Conservation (phyloP, 2,888 invertebrate species). For the Phragmatobia fuliginosa region DNA sequence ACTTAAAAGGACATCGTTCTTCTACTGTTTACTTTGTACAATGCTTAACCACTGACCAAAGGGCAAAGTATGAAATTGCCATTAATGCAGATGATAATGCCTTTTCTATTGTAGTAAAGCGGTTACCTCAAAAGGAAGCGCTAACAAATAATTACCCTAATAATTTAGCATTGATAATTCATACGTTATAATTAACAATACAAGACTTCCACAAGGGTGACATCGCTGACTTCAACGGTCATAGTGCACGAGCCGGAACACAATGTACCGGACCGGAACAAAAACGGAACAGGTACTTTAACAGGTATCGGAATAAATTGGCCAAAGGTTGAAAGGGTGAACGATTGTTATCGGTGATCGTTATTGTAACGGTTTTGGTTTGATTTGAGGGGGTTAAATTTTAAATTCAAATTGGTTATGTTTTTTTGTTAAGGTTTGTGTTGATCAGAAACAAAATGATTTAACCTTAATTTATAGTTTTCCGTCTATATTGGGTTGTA, state of each 20-base stretch:
- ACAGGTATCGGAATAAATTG: constrained; percentile 39
- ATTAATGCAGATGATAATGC: background rate
- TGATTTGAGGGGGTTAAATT: constrained; percentile 14
- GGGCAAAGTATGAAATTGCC: background rate
- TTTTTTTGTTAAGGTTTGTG: background rate
- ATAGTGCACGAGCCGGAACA: constrained; percentile 58
- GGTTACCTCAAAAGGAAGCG: background rate
- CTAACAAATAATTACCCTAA: constrained; percentile 20
- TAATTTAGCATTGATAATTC: constrained; percentile 14
- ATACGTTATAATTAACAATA: constrained; percentile 33
- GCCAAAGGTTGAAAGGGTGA: constrained; percentile 54
- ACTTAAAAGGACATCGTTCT: too few relatives aligned
- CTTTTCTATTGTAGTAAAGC: background rate
- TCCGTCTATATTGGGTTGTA: background rate
- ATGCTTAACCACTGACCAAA: background rate
- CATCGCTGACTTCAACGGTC: constrained; percentile 41
- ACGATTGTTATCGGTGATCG: constrained; percentile 42
- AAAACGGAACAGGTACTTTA: constrained; percentile 50
- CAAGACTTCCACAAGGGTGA: constrained; percentile 31
- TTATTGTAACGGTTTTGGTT: constrained; percentile 34
- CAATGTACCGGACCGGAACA: constrained; percentile 57
- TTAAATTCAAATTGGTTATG: constrained; percentile 1
- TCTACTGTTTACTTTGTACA: too few relatives aligned
- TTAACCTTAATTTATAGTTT: background rate
- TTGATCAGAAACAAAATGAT: background rate